These are phyloP conservation scores for Protosalanx chinensis DNA, from an alignment of 2,797 vertebrate genomes.

Conservation along the genomic window DNA sequence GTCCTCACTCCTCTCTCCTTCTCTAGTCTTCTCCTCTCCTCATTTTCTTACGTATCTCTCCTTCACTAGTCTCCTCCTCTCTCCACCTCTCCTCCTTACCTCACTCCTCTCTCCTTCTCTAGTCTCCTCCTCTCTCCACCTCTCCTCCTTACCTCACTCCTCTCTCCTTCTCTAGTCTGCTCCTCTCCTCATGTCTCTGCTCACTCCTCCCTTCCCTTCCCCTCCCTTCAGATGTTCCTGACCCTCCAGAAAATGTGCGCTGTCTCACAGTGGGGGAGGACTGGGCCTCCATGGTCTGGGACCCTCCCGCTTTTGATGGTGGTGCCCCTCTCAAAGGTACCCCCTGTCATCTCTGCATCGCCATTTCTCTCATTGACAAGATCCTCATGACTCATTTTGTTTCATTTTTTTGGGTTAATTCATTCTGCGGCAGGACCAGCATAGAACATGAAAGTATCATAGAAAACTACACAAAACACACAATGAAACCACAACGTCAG, in stretches of 20 bases:
- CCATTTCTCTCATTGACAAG: too few species aligned
- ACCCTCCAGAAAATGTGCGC: constrained; percentile 79
- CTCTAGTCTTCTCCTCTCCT: background rate
- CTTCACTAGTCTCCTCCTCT: too few species aligned
- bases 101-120: background rate
- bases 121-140: background rate
- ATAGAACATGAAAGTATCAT: too few species aligned
- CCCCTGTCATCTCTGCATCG: background rate
- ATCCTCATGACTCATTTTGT: too few species aligned
- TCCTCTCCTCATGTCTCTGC: constrained; percentile 14
- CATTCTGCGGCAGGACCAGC: background rate
- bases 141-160: background rate
- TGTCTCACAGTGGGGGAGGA: constrained; percentile 85
- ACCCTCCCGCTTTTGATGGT: constrained; percentile 80
- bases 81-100: background rate
- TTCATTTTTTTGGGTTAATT: background rate
- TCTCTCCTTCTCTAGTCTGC: background rate
- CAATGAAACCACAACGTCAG: too few species aligned
- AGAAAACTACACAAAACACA: too few species aligned
- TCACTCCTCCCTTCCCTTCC: constrained; percentile 15
- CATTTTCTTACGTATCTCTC: background rate
- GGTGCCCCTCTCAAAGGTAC: constrained; percentile 82
- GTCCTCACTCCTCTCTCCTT: background rate
- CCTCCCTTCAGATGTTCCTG: constrained; percentile 80
- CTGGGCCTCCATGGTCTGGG: constrained; percentile 78